Base-by-base conservation (phyloP, 2,113 vertebrate genomes). In the Serilophus lunatus region DNA sequence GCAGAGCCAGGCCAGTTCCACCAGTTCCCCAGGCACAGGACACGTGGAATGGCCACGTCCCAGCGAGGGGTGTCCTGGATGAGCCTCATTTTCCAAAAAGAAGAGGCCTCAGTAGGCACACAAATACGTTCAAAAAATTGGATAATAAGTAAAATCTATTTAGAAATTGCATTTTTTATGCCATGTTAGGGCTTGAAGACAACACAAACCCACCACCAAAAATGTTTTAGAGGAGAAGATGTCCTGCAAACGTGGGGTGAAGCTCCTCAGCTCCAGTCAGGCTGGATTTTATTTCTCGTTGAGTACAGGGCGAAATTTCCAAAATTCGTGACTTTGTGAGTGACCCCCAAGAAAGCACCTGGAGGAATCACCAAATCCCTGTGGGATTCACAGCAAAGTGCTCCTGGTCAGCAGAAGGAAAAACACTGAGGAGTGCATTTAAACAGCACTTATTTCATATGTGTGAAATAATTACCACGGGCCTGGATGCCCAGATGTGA, bases 41-140 rank as follows among this genome's bases (percentile, higher is more conserved):
- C 5, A 3, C 0, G 0, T 0, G 57, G 12, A 35, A 29, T 1
- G 38, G 69, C 19, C 45, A 1, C 1, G 3, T 1, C 9, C 18
- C 42, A 38, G 28, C 0, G 9, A 60, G 50, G 0, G 18, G 28
- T 0, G 20, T 17, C 47, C 63, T 45, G 33, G 13, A 2, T 1
- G 2, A 44, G 31, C 2, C 36, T 9, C 1, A 26, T 29, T 12
- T 6, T 10, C 38, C 20, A 17, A 44, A 44, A 51, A 57, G 3
- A 45, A 69, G 28, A 40, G 12, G 7, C 22, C 28, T 65, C 53
- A 18, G 3, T 1, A 36, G 19, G 9, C 23, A 42, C 12, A 16
- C 4, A 50, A 54, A 38, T 2, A 49, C 0, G 1, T 4, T n/a
- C 9, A 36, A 56, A 65, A 24, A 50, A 10, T 0, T 17, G 13